Percentiles rank a stretch among this genome's conserved stretches.
These are phyloP conservation scores for Sorex araneus DNA, from an alignment of 2,113 vertebrate species.

Conservation along the genomic window DNA sequence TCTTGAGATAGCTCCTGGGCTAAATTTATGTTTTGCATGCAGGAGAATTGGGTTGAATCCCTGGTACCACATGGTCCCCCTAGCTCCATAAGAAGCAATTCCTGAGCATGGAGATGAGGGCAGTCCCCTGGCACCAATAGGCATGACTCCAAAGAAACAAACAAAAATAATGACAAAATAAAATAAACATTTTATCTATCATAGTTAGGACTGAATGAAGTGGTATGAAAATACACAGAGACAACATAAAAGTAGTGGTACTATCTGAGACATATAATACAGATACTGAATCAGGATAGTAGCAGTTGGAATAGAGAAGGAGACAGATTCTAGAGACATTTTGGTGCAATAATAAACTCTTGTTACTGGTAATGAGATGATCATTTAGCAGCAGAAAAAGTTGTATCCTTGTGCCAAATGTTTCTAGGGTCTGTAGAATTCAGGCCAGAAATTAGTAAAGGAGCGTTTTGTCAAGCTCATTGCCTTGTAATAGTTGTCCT, in stretches of 20 bases:
- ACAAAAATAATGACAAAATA: not conserved
- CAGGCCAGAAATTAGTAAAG: constrained; percentile 69
- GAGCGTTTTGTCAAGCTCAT: constrained; percentile 62
- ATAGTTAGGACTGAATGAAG: not conserved
- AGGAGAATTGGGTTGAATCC: too few species aligned
- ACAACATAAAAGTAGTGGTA: not conserved
- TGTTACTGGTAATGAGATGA: constrained; percentile 69
- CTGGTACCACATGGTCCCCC: too few species aligned
- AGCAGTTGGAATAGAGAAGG: constrained; percentile 1
- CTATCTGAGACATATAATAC: not conserved
- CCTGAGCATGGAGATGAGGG: too few species aligned
- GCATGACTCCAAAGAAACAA: too few species aligned
- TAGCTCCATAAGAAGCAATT: too few species aligned
- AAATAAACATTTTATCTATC: not conserved
- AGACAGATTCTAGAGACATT: constrained; percentile 58
- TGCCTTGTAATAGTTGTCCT: constrained; percentile 59
- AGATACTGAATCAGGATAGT: not conserved
- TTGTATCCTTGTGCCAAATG: constrained; percentile 59
- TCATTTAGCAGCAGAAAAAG: constrained; percentile 63
- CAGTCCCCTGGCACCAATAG: too few species aligned
- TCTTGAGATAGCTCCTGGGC: not conserved
- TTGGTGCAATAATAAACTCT: constrained; percentile 65
- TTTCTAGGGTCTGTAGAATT: constrained; percentile 69
- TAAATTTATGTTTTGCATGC: too few species aligned
- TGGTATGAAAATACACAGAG: not conserved